A percentile compares a stretch with the other conserved stretches of the same genome.
Conservation (phyloP, 2,888 invertebrate genomes). For the Bursaphelenchus okinawaensis region DNA sequence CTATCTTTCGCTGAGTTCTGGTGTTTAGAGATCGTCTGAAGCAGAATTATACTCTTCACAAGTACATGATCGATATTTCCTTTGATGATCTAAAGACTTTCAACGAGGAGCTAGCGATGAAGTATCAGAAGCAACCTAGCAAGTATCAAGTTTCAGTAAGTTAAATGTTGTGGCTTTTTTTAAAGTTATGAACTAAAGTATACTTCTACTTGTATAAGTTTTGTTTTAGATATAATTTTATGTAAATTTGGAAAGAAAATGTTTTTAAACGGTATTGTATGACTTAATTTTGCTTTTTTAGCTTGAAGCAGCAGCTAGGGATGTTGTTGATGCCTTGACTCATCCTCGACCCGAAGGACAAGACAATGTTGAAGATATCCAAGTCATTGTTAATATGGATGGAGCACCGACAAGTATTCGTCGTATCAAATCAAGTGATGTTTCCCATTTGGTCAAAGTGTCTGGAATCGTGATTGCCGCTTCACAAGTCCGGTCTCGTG, state of each 20-base stretch:
- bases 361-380: constrained; percentile 82
- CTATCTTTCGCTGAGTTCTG: neutral
- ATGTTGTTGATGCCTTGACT: constrained; percentile 92
- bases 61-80: constrained; percentile 83
- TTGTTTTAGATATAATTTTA: too few species aligned
- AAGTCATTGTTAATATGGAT: constrained; percentile 60
- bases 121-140: constrained; percentile 81
- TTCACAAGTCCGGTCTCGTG: constrained; percentile 88
- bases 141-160: constrained; percentile 77
- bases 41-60: constrained; percentile 80
- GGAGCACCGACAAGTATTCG: neutral
- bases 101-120: constrained; percentile 78
- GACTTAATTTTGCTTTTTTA: constrained; percentile 46
- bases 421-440: constrained; percentile 75
- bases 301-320: constrained; percentile 91
- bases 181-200: neutral
- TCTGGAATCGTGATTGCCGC: constrained; percentile 91
- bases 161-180: neutral
- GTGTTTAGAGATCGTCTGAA: constrained; percentile 79
- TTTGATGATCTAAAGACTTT: constrained; percentile 88
- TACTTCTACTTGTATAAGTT: too few species aligned
- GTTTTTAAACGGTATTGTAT: too few species aligned
- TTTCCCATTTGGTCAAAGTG: constrained; percentile 85
- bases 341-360: constrained; percentile 83
- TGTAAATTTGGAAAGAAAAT: neutral